phyloP scores from a whole-genome alignment of 1,140 invertebrate genomes.

The Drosophila nebulosa region DNA sequence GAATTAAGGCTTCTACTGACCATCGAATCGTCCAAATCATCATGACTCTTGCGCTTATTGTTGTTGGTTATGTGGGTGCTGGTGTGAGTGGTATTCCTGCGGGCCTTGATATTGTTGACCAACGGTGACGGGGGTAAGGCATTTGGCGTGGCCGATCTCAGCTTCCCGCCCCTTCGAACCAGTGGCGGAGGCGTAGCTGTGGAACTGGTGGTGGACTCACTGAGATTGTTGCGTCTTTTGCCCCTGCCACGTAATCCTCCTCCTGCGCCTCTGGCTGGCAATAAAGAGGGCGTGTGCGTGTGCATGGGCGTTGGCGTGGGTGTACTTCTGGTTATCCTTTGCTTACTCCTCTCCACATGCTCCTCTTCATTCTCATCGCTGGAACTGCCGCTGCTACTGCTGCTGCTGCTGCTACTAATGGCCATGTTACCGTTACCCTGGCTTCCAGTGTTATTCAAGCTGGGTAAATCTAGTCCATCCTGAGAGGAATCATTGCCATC shows the following conservation, averaged over 20 bases:
- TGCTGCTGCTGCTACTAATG: slow-evolving; percentile 55
- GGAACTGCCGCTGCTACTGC: slow-evolving; percentile 56
- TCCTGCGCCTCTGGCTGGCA: slow-evolving; percentile 12
- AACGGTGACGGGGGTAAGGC: slow-evolving; percentile 36
- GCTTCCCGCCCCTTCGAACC: slow-evolving; percentile 43
- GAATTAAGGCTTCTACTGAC: slow-evolving; percentile 36
- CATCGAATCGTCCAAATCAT: slow-evolving; percentile 42
- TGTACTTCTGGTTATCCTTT: slow-evolving; percentile 56
- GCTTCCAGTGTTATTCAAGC: slow-evolving; percentile 38
- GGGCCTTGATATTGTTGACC: slow-evolving; percentile 59
- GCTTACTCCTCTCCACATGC: slow-evolving; percentile 14
- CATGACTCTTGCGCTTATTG: slow-evolving; percentile 35
- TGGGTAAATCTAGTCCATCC: slow-evolving; percentile 62
- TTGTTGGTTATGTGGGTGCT: slow-evolving; percentile 31
- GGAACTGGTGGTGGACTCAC: slow-evolving; percentile 59
- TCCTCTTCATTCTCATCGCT: slow-evolving; percentile 39
- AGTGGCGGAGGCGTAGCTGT: slow-evolving; percentile 62
- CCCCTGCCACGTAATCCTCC: slow-evolving; percentile 49
- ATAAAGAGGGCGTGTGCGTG: not conserved
- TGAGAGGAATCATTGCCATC: slow-evolving; percentile 62
- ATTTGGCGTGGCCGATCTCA: slow-evolving; percentile 63
- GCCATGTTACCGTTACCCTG: slow-evolving; percentile 64
- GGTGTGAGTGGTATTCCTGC: slow-evolving; percentile 49
- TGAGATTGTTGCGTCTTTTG: slow-evolving; percentile 64
- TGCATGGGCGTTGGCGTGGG: slow-evolving; percentile 56